These are phyloP conservation scores for Amphiprion ocellaris DNA, from an alignment of 2,113 vertebrate genomes.

Conservation along the genomic window DNA sequence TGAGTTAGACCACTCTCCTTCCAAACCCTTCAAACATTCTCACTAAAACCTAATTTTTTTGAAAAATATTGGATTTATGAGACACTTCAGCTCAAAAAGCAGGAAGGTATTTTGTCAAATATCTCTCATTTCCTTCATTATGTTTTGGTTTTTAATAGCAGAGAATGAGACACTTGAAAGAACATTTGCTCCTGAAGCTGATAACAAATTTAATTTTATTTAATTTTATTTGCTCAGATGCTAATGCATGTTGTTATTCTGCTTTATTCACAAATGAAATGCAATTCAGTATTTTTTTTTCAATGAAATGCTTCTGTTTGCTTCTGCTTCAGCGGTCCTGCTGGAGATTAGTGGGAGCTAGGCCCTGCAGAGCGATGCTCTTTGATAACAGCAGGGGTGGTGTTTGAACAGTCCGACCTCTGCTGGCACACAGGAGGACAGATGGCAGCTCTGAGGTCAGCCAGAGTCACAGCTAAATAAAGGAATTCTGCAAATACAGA, in stretches of 20 bases:
- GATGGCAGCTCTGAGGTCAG: slow-evolving; percentile 60
- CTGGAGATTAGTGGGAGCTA: slow-evolving; percentile 13
- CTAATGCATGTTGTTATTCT: background rate
- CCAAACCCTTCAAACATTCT: too few relatives aligned
- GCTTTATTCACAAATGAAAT: background rate
- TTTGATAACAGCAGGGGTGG: slow-evolving; percentile 48
- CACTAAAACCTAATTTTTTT: too few relatives aligned
- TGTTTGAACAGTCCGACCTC: slow-evolving; percentile 42
- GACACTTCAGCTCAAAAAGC: too few relatives aligned
- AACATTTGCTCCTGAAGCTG: too few relatives aligned
- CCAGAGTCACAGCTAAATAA: slow-evolving; percentile 42
- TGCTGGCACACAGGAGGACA: slow-evolving; percentile 53
- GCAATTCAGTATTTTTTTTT: background rate
- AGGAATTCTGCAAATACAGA: slow-evolving; percentile 30
- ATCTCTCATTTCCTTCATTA: too few relatives aligned
- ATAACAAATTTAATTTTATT: background rate
- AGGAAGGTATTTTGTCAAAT: too few relatives aligned
- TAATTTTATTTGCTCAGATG: background rate
- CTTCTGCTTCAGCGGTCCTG: background rate
- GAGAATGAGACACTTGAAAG: too few relatives aligned
- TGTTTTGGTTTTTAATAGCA: too few relatives aligned
- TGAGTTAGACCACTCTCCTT: too few relatives aligned
- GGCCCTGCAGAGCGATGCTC: background rate
- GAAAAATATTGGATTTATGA: too few relatives aligned
- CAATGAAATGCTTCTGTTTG: background rate